Base-by-base conservation (phyloP, 2,888 invertebrate genomes). In the Dryococelus australis region DNA sequence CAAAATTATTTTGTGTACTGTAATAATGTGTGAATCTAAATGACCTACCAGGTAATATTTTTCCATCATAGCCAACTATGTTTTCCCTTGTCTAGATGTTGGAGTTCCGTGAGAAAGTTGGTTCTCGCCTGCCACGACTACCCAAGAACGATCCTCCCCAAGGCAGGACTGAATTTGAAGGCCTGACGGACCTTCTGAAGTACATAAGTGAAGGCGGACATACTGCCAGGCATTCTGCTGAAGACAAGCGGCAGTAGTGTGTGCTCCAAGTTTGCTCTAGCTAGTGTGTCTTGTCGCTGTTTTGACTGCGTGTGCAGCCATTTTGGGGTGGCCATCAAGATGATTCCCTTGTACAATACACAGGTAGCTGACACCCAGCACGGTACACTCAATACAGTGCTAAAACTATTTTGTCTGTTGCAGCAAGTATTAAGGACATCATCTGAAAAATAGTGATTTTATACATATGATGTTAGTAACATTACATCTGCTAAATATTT, bases 91-190 rank as follows among this genome's bases (percentile, higher is more conserved):
- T 93, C 86, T 92, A 97, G 97, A 93, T 97, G 86, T 94, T 95
- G 90, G 98, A 98, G 90, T 98, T 98, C 92, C 94, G 97, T 89
- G 90, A 94, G 85, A 98, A 96, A 94, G 95, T 97, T 93, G 98
- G 98, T 1, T 94, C 94, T 6, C 91, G 95, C 24, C 93, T 98
- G 90, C 98, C 98, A 84, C 93, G 92, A 90, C 93, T 98, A 90
- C 96, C 96, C 16, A 97, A 95, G 92, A 96, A 96, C 91, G 93
- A 96, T 91, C 95, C 96, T 85, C 96, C 97, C 0, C 94, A 95
- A 90, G 97, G 98, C 90, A 94, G 97, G 91, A 97, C 97, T 47
- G 98, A 98, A 91, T 98, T 98, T 91, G 95, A 94, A 90, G 96
- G 96, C 87, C 92, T 98, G 65, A 97, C 96, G 90, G 98, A 98